Conservation (phyloP, 2,113 vertebrate genomes). For the Leptobrachium leishanense region DNA sequence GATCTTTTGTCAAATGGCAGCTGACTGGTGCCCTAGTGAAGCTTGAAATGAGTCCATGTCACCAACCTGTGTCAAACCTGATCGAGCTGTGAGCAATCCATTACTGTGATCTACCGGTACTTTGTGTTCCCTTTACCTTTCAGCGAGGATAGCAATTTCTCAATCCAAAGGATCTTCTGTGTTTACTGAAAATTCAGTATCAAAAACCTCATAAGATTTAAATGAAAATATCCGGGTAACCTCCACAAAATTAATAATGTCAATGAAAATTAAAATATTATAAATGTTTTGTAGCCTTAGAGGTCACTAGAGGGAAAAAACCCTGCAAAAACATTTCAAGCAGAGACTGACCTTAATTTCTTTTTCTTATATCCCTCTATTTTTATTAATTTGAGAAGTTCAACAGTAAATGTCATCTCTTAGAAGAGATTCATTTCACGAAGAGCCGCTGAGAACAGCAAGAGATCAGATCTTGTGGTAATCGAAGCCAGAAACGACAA, state of each 20-base stretch:
- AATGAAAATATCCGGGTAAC: too few species aligned
- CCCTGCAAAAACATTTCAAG: too few species aligned
- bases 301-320: too few species aligned
- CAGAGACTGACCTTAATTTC: too few species aligned
- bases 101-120: slow-evolving; percentile 85
- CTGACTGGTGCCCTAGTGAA: slow-evolving; percentile 92
- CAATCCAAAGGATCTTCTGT: slow-evolving; percentile 78
- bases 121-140: slow-evolving; percentile 80
- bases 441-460: slow-evolving; percentile 2
- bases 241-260: too few species aligned
- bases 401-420: neutral
- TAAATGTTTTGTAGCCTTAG: too few species aligned
- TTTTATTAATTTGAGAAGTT: too few species aligned
- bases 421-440: neutral
- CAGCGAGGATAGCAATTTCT: slow-evolving; percentile 76
- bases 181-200: slow-evolving; percentile 50
- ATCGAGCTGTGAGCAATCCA: slow-evolving; percentile 89
- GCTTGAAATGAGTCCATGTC: slow-evolving; percentile 90
- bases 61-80: slow-evolving; percentile 83
- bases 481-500: neutral
- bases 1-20: slow-evolving; percentile 76
- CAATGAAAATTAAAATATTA: too few species aligned
- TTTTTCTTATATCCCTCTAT: too few species aligned
- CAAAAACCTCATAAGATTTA: too few species aligned
- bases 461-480: neutral